These are phyloP conservation scores for Spatula versicolor DNA, from an alignment of 2,797 vertebrate genomes.

Conservation along the genomic window DNA sequence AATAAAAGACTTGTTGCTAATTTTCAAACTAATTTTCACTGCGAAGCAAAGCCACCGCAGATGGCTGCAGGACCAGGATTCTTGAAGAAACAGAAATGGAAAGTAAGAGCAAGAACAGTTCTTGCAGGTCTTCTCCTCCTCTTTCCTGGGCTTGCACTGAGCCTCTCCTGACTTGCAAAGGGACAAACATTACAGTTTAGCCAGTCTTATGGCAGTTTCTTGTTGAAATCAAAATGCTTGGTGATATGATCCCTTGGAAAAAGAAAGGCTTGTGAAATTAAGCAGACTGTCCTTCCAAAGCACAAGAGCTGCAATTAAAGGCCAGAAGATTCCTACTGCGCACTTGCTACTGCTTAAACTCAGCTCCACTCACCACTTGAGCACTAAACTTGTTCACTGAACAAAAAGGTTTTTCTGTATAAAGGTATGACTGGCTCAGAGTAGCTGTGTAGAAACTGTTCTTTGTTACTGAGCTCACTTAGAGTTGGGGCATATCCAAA, in stretches of 20 bases:
- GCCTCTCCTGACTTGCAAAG: neutral
- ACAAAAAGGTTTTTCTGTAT: neutral
- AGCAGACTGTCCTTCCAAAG: neutral
- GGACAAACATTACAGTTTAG: neutral
- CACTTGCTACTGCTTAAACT: neutral
- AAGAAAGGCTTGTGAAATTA: neutral
- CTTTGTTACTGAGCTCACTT: neutral
- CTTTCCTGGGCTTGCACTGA: neutral
- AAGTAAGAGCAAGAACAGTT: neutral
- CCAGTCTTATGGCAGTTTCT: neutral
- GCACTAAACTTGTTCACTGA: neutral
- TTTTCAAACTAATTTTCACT: neutral
- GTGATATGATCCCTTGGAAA: neutral
- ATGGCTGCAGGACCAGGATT: neutral
- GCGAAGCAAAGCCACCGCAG: neutral
- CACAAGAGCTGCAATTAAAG: neutral
- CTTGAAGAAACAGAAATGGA: neutral
- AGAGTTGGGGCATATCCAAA: neutral
- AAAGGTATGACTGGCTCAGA: neutral
- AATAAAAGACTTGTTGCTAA: neutral
- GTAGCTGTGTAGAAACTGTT: neutral
- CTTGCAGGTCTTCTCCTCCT: neutral
- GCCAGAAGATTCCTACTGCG: neutral
- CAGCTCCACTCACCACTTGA: neutral
- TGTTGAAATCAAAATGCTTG: neutral